A percentile compares a stretch with the other conserved stretches of the same genome.
These are phyloP conservation scores for Mus spretus DNA, from an alignment of 2,797 vertebrate genomes.

Conservation along the genomic window DNA sequence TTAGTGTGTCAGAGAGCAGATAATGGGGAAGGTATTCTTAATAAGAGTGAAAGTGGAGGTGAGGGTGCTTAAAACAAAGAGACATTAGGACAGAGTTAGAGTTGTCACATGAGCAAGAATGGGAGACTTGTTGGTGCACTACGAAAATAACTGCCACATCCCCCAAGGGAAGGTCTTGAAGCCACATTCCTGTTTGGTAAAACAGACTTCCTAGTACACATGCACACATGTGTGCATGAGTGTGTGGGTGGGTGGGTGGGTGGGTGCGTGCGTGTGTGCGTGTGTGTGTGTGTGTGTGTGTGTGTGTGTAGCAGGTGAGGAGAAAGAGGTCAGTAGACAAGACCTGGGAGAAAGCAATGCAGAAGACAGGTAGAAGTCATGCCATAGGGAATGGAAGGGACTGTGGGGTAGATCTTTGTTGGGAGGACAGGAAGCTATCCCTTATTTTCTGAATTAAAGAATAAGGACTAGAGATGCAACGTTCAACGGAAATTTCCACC, in stretches of 20 bases:
- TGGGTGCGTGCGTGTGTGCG: neutral
- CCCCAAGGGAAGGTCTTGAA: neutral
- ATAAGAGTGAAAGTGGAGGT: neutral
- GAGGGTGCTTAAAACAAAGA: neutral
- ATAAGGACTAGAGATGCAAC: neutral
- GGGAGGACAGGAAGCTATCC: neutral
- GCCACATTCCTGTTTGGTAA: neutral
- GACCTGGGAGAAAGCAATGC: neutral
- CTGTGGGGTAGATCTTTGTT: neutral
- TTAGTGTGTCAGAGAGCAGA: neutral
- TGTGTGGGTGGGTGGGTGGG: neutral
- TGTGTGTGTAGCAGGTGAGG: neutral
- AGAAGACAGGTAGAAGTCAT: neutral
- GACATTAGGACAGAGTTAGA: neutral
- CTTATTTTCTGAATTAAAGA: neutral
- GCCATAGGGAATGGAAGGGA: neutral
- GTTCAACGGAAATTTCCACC: neutral
- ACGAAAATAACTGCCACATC: neutral
- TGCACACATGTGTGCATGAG: accelerated
- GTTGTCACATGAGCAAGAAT: neutral
- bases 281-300: neutral
- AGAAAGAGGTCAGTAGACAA: neutral
- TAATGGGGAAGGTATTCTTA: neutral
- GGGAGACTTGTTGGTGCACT: neutral
- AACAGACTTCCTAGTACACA: accelerated